Base-by-base conservation (phyloP, 1,140 invertebrate species). In the Monochamus saltuarius region DNA sequence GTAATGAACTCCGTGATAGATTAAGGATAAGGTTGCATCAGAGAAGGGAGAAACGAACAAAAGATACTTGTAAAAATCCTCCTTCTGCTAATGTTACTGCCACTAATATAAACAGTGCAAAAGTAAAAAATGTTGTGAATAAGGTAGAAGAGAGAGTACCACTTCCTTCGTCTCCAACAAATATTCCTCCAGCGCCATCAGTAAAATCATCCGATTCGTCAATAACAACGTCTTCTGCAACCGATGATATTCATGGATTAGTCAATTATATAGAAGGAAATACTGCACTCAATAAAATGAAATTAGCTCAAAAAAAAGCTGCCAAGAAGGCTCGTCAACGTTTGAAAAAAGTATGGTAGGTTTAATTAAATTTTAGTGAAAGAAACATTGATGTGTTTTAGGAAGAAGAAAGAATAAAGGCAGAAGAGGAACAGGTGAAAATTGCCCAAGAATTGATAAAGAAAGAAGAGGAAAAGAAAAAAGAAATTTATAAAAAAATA, bases 1-100 rank as follows among this genome's bases (percentile, higher is more conserved):
- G 74, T 35, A 79, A 76, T 34, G 79, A 81, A 64, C 78, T 78
- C 1, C 73, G 79, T 9, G 78, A 80, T 66, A 72, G 79, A 22
- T 63, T 81, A 40, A 74, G 79, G 46, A 79, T 76, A 53, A 78
- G 79, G 54, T 65, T 80, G 14, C 73, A 75, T 37, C 77, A 80
- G 56, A 65, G 67, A 17, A 70, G 65, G 66, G 61, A 72, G 58
- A 66, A 59, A 49, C 37, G 56, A 8, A 55, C 35, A 16, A 65
- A 62, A 59, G 55, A 64, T 49, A 50, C 61, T 10, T 37, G 46
- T 22, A 56, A 56, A 46, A 56, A 56, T 45, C 22, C 39, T 8
- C 39, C 39, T n/a, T 0, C 13, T 34, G 29, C 19, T 51, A 35
- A 6, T 36, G 13, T 13, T n/a, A 36, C 35, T 16, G 17, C 38